Evolutionary conservation across 2,888 invertebrate species (phyloP), one percentile per base, ranked within the genome.

Genomic region (Diachrysia chrysitis): DNA sequence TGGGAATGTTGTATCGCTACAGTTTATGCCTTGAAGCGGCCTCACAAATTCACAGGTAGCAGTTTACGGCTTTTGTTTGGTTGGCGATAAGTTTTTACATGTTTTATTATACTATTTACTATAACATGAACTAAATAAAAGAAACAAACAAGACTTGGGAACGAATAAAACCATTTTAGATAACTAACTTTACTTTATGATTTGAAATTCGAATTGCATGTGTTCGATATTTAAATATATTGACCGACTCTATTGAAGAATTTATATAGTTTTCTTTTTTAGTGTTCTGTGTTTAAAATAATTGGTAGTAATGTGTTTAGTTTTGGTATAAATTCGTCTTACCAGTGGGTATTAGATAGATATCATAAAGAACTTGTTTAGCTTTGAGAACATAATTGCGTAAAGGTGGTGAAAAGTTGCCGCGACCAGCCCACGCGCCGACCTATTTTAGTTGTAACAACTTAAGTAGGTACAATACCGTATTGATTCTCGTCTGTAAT

Each of bases 81-180:
- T 89, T 87, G 89, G 90, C 89, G 89, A 92, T 93, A 92, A 91
- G 87, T 92, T 91, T 89, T 90, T 92, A 80, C 80, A 89, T 89
- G 86, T 86, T 90, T 88, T 89, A 89, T 88, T 87, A 85, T 84
- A 84, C 85, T 83, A 84, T 86, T 86, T 84, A 83, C 77, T 81
- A 79, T 80, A 78, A 77, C 78, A 82, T 83, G 79, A 83, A 85
- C 75, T 76, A 75, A 83, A 79, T 78, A 82, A 81, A 77, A 82
- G 76, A 82, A 81, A 83, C 78, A 74, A 86, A 86, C 82, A 58
- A 68, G 63, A 66, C 61, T 46, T 48, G 60, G 58, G 61, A 65
- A 61, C 35, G 55, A 63, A 70, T 48, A 67, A 60, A 54, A 53
- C 16, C 56, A 60, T 79, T 78, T 66, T 56, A 69, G 75, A 67